phyloP scores from a whole-genome alignment of 2,888 invertebrate genomes.

The Carterocephalus palaemon region DNA sequence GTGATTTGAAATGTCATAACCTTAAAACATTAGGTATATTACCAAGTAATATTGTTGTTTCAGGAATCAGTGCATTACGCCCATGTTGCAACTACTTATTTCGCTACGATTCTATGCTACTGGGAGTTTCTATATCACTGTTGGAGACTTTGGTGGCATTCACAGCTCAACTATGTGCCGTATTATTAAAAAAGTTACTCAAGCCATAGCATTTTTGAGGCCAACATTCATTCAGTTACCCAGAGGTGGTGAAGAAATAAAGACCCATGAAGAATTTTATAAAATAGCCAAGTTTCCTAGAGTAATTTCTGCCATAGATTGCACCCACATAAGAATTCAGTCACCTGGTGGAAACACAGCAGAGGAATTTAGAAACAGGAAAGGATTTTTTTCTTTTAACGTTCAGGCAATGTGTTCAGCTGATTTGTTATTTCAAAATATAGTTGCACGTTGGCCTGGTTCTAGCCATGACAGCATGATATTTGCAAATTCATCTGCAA shows the following conservation, averaged over 20 bases:
- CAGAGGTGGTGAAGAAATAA: constrained; percentile 18
- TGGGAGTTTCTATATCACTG: constrained; percentile 22
- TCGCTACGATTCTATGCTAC: constrained; percentile 24
- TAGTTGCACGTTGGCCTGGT: constrained; percentile 28
- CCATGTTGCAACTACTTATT: constrained; percentile 1
- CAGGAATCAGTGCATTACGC: constrained; percentile 2
- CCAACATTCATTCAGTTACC: constrained; percentile 20
- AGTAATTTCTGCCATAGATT: constrained; percentile 26
- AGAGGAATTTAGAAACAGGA: constrained; percentile 25
- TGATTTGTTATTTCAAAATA: constrained; percentile 12
- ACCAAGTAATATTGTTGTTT: background rate
- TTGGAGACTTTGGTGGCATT: constrained; percentile 27
- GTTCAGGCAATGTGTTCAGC: constrained; percentile 21
- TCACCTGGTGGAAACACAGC: constrained; percentile 27
- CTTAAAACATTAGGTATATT: background rate
- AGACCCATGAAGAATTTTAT: constrained; percentile 21
- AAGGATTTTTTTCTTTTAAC: constrained; percentile 23
- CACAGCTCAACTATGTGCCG: constrained; percentile 19
- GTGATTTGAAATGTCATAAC: background rate
- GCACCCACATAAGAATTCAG: constrained; percentile 16
- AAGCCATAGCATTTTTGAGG: constrained; percentile 21
- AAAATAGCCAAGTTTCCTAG: constrained; percentile 27
- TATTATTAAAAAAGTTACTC: constrained; percentile 24
- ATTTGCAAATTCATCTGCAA: constrained; percentile 12
- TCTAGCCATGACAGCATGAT: constrained; percentile 26